phyloP scores from a whole-genome alignment of 2,113 vertebrate species.

The Harpagus bidentatus region DNA sequence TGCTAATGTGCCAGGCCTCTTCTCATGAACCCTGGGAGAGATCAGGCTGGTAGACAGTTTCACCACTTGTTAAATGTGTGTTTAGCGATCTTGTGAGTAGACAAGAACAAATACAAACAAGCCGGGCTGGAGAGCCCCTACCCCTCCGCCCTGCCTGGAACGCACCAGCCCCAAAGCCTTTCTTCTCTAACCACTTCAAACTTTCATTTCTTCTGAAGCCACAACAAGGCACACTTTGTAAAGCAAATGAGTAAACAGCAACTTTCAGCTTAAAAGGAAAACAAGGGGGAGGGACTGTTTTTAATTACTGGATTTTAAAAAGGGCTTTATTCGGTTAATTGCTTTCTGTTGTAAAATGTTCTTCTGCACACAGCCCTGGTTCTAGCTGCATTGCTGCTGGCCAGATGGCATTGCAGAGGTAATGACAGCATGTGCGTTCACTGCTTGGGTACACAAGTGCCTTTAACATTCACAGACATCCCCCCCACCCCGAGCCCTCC shows the following conservation, averaged over 20 bases:
- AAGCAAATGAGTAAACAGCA: slow-evolving; percentile 68
- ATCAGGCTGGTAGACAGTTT: slow-evolving; percentile 6
- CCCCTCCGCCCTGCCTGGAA: slow-evolving; percentile 55
- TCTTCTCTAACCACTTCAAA: slow-evolving; percentile 69
- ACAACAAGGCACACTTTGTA: slow-evolving; percentile 71
- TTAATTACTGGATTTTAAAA: slow-evolving; percentile 62
- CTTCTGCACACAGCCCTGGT: not conserved
- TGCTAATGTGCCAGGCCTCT: slow-evolving; percentile 35
- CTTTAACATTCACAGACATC: not conserved
- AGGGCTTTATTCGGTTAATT: slow-evolving; percentile 64
- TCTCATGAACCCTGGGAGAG: slow-evolving; percentile 48
- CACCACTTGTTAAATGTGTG: slow-evolving; percentile 34
- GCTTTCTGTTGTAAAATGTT: slow-evolving; percentile 61
- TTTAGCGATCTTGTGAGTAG: slow-evolving; percentile 50
- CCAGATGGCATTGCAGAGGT: slow-evolving; percentile 46
- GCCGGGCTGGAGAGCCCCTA: slow-evolving; percentile 44
- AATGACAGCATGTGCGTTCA: not conserved
- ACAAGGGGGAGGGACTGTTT: slow-evolving; percentile 63
- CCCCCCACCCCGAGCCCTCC: not conserved
- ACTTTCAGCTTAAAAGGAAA: slow-evolving; percentile 60
- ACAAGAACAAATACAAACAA: slow-evolving; percentile 61
- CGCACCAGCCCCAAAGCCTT: slow-evolving; percentile 47
- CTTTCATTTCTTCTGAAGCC: slow-evolving; percentile 65
- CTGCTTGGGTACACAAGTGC: not conserved
- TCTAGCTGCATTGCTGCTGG: slow-evolving; percentile 12